Evolutionary conservation across 2,113 vertebrate genomes (phyloP).

Genomic region (Casuarius casuarius): DNA sequence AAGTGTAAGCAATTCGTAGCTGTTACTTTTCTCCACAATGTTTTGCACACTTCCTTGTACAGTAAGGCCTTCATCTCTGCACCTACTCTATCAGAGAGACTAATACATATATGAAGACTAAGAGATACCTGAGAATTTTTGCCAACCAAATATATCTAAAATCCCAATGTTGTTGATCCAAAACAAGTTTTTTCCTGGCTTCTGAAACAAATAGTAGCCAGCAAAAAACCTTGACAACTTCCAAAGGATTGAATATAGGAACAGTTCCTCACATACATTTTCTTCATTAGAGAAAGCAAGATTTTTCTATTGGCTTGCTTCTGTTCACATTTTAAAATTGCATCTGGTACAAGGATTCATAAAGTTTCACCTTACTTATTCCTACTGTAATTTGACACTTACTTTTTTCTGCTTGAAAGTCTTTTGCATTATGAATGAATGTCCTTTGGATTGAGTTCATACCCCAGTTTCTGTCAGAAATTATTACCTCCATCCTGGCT

Average conservation of each 20-base stretch:
- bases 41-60: not conserved
- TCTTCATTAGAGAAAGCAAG: not conserved
- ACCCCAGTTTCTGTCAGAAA: not conserved
- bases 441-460: not conserved
- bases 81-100: not conserved
- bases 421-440: conserved; percentile 48
- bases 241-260: not conserved
- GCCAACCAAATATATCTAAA: not conserved
- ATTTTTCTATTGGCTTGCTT: not conserved
- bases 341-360: not conserved
- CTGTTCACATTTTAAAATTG: not conserved
- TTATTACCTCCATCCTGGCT: conserved; percentile 15
- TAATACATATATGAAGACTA: not conserved
- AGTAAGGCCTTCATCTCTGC: not conserved
- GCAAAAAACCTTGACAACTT: not conserved
- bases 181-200: not conserved
- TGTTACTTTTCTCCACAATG: not conserved
- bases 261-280: not conserved
- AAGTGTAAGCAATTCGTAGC: not conserved
- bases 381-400: not conserved
- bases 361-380: not conserved
- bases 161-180: not conserved
- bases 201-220: not conserved
- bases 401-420: not conserved
- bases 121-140: not conserved